Percentiles rank a stretch among this genome's conserved stretches.
phyloP scores from a whole-genome alignment of 1,140 invertebrate genomes.

The Drosophila persimilis region DNA sequence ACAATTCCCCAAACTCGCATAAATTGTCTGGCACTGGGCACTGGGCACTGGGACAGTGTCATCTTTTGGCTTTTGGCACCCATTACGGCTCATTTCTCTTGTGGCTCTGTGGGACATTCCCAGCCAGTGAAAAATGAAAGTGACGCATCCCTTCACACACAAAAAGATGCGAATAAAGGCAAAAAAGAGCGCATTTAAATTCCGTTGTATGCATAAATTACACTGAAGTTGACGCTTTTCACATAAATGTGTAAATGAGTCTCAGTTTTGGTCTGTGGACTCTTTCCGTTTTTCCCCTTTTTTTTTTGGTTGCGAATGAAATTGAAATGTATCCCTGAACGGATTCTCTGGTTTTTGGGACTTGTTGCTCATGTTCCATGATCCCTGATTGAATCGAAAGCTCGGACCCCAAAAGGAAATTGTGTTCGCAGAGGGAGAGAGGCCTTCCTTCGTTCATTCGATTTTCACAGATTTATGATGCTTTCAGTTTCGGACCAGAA shows the following conservation, averaged over 20 bases:
- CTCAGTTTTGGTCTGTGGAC: slow-evolving; percentile 27
- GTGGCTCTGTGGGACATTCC: slow-evolving; percentile 45
- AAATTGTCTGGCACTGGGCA: slow-evolving; percentile 51
- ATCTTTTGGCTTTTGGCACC: slow-evolving; percentile 67
- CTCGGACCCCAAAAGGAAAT: slow-evolving; percentile 4
- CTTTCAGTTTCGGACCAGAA: slow-evolving; percentile 7
- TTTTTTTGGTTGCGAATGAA: slow-evolving; percentile 14
- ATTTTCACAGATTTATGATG: slow-evolving; percentile 1
- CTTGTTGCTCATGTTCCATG: slow-evolving; percentile 43
- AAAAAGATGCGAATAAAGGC: slow-evolving; percentile 16
- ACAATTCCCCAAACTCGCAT: slow-evolving; percentile 70
- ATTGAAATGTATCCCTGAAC: slow-evolving; percentile 56
- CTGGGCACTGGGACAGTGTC: slow-evolving; percentile 10
- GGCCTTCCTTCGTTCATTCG: not conserved
- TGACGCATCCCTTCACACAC: slow-evolving; percentile 20
- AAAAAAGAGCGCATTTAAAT: slow-evolving; percentile 65
- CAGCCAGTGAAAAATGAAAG: slow-evolving; percentile 66
- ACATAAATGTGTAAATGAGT: slow-evolving; percentile 67
- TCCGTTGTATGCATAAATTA: slow-evolving; percentile 71
- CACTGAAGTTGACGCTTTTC: slow-evolving; percentile 49
- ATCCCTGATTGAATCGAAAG: slow-evolving; percentile 18
- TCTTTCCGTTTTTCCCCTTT: not conserved
- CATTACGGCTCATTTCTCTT: slow-evolving; percentile 63
- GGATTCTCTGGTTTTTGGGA: slow-evolving; percentile 6
- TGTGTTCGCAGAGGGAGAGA: not conserved